Conservation (phyloP, 2,113 vertebrate species). For the Rallus limicola region DNA sequence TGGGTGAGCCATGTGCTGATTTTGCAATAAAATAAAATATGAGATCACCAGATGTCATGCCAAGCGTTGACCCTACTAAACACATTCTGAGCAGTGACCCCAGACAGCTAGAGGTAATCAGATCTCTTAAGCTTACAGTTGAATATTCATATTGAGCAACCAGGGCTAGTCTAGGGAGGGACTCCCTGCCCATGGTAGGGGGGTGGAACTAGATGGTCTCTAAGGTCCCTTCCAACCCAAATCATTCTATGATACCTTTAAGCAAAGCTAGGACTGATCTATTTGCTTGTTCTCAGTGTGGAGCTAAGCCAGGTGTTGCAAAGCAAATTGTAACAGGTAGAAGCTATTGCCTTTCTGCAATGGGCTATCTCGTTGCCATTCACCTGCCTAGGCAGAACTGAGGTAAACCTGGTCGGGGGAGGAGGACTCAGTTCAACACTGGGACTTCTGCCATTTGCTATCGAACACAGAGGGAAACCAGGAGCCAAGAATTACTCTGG, state of each 20-base stretch:
- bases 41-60: neutral
- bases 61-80: neutral
- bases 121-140: neutral
- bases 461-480: neutral
- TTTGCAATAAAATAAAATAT: neutral
- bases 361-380: accelerated
- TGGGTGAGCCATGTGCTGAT: accelerated
- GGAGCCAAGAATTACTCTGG: neutral
- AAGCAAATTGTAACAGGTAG: neutral
- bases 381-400: neutral
- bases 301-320: neutral
- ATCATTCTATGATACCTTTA: neutral
- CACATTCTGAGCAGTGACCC: neutral
- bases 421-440: neutral
- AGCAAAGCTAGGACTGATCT: neutral
- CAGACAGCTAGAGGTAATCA: neutral
- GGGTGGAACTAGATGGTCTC: too few species aligned
- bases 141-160: neutral
- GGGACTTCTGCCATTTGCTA: neutral
- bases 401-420: neutral
- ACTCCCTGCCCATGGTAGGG: too few species aligned
- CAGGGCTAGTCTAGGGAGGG: too few species aligned
- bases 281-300: neutral
- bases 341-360: neutral
- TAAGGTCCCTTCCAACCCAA: too few species aligned